Evolutionary conservation across 2,113 vertebrate species (phyloP), one percentile per base, ranked within the genome.

Genomic region (Embiotoca jacksoni): DNA sequence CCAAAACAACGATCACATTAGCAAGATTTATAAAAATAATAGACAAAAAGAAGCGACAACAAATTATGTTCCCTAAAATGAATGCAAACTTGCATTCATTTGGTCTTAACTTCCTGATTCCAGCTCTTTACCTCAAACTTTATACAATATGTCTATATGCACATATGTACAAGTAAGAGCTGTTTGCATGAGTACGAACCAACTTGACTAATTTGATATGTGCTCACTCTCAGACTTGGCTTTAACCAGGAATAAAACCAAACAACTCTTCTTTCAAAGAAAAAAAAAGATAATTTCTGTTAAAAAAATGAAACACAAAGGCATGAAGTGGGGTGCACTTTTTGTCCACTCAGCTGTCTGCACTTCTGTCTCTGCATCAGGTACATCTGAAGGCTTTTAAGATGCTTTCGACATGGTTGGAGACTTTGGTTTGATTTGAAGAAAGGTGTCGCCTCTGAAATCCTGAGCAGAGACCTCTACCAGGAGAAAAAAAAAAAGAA

Each of bases 1-100:
- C 9, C 37, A 71, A 75, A 65, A 73, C 41, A 81, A 71, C 47
- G 47, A 70, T 73, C 72, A 65, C 23, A 53, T 31, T 46, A 46
- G 15, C 50, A 16, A 14, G 3, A 15, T 23, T 23, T 23, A 23
- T 5, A 3, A 54, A 35, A 54, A 36, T 49, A n/a, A 52, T 23
- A 23, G 23, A 23, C 23, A 50, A n/a, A 50, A 36, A 37, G 4
- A 15, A 7, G 8, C 7, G 1, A 46, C 37, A 36, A n/a, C 23
- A 67, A 32, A 31, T 3, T 11, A 11, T 13, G 41, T 11, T 44
- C 23, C 23, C 1, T 44, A 3, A 44, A 44, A 13, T 13, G 41
- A 44, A 9, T 9, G 7, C 46, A 71, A 32, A 55, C 11, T 10
- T 13, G 8, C 36, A 11, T 56, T 44, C 0, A 47, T 33, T 46